Base-by-base conservation (phyloP, 2,113 vertebrate species). In the Mesocricetus auratus region DNA sequence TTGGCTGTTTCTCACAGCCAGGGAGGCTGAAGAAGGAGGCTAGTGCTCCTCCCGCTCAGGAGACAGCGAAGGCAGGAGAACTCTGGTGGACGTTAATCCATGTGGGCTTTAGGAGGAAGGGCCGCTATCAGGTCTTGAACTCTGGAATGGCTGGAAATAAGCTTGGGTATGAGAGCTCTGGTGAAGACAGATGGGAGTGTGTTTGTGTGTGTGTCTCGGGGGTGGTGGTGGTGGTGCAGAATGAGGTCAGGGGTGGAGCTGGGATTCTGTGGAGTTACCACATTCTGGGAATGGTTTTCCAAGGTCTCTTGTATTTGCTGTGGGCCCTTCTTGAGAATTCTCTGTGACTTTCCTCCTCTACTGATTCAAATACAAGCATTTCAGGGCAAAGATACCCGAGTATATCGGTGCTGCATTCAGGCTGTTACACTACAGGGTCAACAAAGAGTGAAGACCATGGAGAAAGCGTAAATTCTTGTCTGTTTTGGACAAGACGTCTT, bases 181-280 rank as follows among this genome's bases (percentile, higher is more conserved):
- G 45, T n/a, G 16, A 31, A 42, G 74, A 91, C 29, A 11, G 7
- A 36, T 36, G 85, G 64, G 90, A 75, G 24, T 24, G 31, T n/a
- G n/a, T n/a, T n/a, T n/a, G n/a, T n/a, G n/a, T n/a, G n/a, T n/a
- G n/a, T n/a, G n/a, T n/a, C n/a, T n/a, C n/a, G n/a, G n/a, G n/a
- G n/a, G n/a, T 58, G 66, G 0, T 0, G 60, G 73, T 62, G 0
- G 1, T 56, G 73, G 39, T 0, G 17, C 0, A 73, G 21, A 24
- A 13, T 39, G 74, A 79, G 45, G 45, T 29, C 24, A 1, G 39
- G 50, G 39, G 4, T 47, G 22, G 42, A 73, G 1, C n/a, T 24
- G 58, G 31, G 26, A 56, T 50, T 90, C 50, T 36, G 24, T 64
- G 31, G n/a, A 83, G 39, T 86, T 29, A 1, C 1, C 29, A 16